Evolutionary conservation across 2,888 invertebrate species (phyloP).

Genomic region (Adelognathus sp.): DNA sequence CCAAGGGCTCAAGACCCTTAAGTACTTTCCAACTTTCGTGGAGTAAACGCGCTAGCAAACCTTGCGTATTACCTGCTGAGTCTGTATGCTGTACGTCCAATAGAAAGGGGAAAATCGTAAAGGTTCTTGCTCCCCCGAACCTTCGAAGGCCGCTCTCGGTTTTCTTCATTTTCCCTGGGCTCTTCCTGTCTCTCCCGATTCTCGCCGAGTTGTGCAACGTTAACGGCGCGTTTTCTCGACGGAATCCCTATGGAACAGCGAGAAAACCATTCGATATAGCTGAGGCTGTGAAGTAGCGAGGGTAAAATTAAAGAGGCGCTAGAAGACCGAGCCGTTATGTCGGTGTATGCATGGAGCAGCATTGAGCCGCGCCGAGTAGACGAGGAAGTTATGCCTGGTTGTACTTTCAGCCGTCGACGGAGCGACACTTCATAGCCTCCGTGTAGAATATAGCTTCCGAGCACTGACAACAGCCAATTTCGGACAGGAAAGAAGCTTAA

Average conservation of each 20-base stretch:
- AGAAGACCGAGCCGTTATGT: neutral
- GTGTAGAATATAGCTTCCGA: neutral
- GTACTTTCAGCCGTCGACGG: neutral
- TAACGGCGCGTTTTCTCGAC: constrained; percentile 11
- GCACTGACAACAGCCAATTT: neutral
- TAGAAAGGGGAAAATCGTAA: constrained; percentile 27
- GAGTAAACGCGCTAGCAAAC: constrained; percentile 19
- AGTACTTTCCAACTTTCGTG: constrained; percentile 51
- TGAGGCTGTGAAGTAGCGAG: neutral
- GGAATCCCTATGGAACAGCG: neutral
- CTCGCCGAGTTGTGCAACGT: neutral
- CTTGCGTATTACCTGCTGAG: constrained; percentile 30
- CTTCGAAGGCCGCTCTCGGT: constrained; percentile 2
- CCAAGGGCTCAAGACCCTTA: constrained; percentile 61
- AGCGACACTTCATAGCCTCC: neutral
- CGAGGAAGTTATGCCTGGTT: constrained; percentile 6
- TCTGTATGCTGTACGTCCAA: constrained; percentile 16
- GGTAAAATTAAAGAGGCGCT: neutral
- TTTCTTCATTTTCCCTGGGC: neutral
- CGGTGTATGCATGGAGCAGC: neutral
- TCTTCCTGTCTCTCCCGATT: neutral
- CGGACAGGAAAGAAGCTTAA: neutral
- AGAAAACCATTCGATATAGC: neutral
- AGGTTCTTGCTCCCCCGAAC: constrained; percentile 3
- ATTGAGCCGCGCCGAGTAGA: no score